Evolutionary conservation across 2,888 invertebrate species (phyloP), one percentile per base, ranked within the genome.

Genomic region (Tiphia femorata): DNA sequence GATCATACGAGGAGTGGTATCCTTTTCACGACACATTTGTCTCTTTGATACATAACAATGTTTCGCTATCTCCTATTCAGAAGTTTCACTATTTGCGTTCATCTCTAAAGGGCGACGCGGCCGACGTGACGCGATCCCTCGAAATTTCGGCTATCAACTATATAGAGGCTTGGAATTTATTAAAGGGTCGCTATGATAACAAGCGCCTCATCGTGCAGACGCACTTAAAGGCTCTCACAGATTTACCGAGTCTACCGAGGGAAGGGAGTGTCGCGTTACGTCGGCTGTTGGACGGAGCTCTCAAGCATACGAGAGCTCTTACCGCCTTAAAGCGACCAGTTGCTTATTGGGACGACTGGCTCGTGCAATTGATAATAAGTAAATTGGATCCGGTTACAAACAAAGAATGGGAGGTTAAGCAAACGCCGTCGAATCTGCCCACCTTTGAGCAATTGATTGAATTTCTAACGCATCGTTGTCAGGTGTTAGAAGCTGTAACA

Each of bases 271-370:
- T 17, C 1, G 43, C 16, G 2, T 49, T 74, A 19, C 48, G 69
- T 5, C 48, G 58, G 19, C 41, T 73, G 1, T 21, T 70, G 3
- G 71, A 71, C 49, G 33, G 48, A 3, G 33, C 63, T 2, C 37
- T 47, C 12, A 70, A 67, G 35, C 69, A 72, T 21, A 29, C 67
- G 33, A 49, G 63, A 5, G 58, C 70, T 3, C 48, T 73, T 23
- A 60, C 58, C 16, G 48, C 53, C 1, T 40, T 73, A 10, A 59
- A 55, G 3, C 41, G 55, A 37, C 53, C 65, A 5, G n/a, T n/a
- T n/a, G n/a, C n/a, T n/a, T 30, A 43, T 5, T 75, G 72, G 75
- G 67, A 70, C 48, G 56, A 52, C 1, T 23, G 69, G 1, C n/a
- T 72, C 12, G 61, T 72, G 17, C 50, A 67, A 35, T 7, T 70